phyloP scores from a whole-genome alignment of 2,797 vertebrate species.

The Botia almorhae region DNA sequence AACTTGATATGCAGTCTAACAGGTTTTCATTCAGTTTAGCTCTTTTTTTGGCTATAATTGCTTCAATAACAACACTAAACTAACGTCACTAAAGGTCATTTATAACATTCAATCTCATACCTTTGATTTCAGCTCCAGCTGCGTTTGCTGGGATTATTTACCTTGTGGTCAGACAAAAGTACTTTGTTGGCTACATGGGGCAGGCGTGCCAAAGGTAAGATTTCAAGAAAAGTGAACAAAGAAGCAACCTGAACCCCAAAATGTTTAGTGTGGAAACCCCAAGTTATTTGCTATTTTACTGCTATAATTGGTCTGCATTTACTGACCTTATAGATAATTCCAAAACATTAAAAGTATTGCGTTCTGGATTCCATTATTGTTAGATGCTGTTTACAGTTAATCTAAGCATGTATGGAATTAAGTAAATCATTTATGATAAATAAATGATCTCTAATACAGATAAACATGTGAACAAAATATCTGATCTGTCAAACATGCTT shows the following conservation, averaged over 20 bases:
- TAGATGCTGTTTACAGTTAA: background rate
- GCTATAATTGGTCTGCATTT: too few species aligned
- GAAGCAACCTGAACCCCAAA: background rate
- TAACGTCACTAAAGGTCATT: background rate
- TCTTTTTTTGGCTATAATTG: background rate
- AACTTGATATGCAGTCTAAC: background rate
- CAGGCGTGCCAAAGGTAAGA: slow-evolving; percentile 91
- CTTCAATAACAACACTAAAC: background rate
- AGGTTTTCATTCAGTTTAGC: background rate
- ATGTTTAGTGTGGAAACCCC: background rate
- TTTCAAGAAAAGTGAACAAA: background rate
- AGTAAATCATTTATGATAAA: background rate
- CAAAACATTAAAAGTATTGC: background rate
- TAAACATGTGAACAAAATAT: background rate
- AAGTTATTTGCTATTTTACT: background rate
- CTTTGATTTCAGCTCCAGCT: slow-evolving; percentile 80
- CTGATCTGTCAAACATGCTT: background rate
- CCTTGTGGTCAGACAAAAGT: slow-evolving; percentile 91
- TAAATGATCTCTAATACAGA: background rate
- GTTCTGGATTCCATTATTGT: background rate
- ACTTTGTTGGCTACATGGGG: slow-evolving; percentile 93
- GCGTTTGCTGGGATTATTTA: slow-evolving; percentile 94
- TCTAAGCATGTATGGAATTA: background rate
- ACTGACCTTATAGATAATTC: background rate
- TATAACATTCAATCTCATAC: background rate